These are phyloP conservation scores for Agrilus mali DNA, from an alignment of 2,888 invertebrate species.

Conservation along the genomic window DNA sequence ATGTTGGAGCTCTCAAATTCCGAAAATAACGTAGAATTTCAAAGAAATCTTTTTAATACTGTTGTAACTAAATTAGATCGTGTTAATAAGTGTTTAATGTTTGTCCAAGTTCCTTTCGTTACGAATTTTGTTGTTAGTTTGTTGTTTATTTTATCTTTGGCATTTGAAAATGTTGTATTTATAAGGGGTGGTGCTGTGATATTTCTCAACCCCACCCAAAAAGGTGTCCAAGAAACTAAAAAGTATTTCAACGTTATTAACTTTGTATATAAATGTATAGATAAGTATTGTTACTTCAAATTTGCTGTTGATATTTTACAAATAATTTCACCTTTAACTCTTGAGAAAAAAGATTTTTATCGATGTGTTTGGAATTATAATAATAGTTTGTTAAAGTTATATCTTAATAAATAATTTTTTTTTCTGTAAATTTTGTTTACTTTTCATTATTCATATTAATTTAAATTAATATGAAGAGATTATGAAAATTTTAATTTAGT, in stretches of 20 bases:
- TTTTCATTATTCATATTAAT: no score
- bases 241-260: slow-evolving; percentile 3
- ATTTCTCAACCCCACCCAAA: slow-evolving; percentile 2
- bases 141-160: slow-evolving; percentile 21
- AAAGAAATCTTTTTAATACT: slow-evolving; percentile 17
- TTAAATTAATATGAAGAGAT: no score
- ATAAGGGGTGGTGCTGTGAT: slow-evolving; percentile 12
- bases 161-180: slow-evolving; percentile 20
- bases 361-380: slow-evolving; percentile 11
- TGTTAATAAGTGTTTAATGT: slow-evolving; percentile 19
- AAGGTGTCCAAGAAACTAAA: slow-evolving; percentile 2
- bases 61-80: slow-evolving; percentile 11
- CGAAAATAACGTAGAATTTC: slow-evolving; percentile 18
- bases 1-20: slow-evolving; percentile 16
- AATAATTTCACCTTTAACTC: slow-evolving; percentile 5
- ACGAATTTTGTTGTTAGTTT: slow-evolving; percentile 28
- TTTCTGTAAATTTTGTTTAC: no score
- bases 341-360: slow-evolving; percentile 8
- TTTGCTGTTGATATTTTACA: slow-evolving; percentile 11
- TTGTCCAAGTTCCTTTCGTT: slow-evolving; percentile 24
- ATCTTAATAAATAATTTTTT: no score
- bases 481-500: no score
- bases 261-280: slow-evolving; percentile 3
- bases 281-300: slow-evolving; percentile 2
- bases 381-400: slow-evolving; percentile 1